phyloP scores from a whole-genome alignment of 2,113 vertebrate species.

The Zapornia atra region DNA sequence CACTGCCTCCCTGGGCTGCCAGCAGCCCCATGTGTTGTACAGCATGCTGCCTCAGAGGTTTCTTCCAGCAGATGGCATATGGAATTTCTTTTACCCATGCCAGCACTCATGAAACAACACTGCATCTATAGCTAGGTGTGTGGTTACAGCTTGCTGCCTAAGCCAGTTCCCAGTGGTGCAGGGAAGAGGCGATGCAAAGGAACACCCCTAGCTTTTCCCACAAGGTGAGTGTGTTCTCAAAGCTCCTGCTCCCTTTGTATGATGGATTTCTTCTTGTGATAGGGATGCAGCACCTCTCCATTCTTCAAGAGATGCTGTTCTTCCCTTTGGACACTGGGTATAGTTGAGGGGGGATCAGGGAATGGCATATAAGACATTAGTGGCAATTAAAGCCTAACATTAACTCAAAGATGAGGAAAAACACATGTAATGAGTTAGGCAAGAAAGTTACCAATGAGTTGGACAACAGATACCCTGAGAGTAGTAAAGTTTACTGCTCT shows the following conservation, averaged over 20 bases:
- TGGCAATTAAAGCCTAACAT: not conserved
- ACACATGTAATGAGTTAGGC: not conserved
- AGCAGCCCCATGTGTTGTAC: not conserved
- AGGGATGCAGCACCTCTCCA: not conserved
- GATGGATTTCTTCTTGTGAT: not conserved
- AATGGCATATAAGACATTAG: not conserved
- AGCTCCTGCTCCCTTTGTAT: not conserved
- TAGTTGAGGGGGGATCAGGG: not conserved
- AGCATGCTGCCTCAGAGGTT: not conserved
- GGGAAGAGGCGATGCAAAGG: not conserved
- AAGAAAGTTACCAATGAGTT: not conserved
- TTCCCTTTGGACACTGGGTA: not conserved
- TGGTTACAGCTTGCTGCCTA: not conserved
- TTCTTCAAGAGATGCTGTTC: not conserved
- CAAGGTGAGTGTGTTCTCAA: not conserved
- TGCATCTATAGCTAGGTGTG: too few species aligned
- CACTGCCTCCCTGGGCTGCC: not conserved
- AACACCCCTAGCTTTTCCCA: not conserved
- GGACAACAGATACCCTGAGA: not conserved
- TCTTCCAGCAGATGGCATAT: constrained; percentile 52
- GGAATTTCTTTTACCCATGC: not conserved
- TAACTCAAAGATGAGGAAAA: not conserved
- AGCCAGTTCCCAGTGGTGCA: not conserved
- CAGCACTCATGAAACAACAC: not conserved
- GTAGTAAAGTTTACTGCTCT: not conserved